Evolutionary conservation across 2,797 vertebrate genomes (phyloP), one percentile per base, ranked within the genome.

Genomic region (Smutsia gigantea): DNA sequence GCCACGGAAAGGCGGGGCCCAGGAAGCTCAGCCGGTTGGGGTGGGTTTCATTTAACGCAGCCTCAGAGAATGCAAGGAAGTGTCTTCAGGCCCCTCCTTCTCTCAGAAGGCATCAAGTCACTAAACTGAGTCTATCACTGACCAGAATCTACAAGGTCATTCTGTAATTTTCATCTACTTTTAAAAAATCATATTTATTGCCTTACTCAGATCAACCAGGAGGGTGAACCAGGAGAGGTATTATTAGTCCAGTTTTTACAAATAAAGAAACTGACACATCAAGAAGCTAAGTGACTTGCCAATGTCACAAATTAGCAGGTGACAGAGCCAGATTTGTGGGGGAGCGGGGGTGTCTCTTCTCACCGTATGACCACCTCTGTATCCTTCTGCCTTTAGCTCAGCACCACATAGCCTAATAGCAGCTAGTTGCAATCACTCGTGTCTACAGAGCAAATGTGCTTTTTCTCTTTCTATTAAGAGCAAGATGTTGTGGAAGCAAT

Each of bases 361-460:
- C 7, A 7, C 0, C 3, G 13, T 10, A 27, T 53, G 21, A 19
- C 12, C n/a, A 1, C 8, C 15, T 8, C 46, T 8, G 2, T 1
- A 5, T 37, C 69, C 21, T 87, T 11, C 49, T 34, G 10, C n/a
- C 61, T 66, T 64, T 3, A 31, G 59, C 87, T 83, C 57, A 68
- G 42, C 64, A 15, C 53, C 68, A 71, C 57, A 39, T 42, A 84
- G 37, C 31, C 39, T 46, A 21, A 46, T 82, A 34, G 46, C 46
- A 46, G 46, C 46, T 12, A 11, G 10, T 46, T 11, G 46, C 46
- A 46, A 12, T 11, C 46, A 12, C 46, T 46, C 5, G 64, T 31
- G 4, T 8, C 29, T 18, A 37, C 6, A 0, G 4, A 53, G 37
- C n/a, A 19, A 61, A 23, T 0, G 0, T 74, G 71, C 78, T 31